Base-by-base conservation (phyloP, 2,113 vertebrate genomes). In the Cololabis saira region DNA sequence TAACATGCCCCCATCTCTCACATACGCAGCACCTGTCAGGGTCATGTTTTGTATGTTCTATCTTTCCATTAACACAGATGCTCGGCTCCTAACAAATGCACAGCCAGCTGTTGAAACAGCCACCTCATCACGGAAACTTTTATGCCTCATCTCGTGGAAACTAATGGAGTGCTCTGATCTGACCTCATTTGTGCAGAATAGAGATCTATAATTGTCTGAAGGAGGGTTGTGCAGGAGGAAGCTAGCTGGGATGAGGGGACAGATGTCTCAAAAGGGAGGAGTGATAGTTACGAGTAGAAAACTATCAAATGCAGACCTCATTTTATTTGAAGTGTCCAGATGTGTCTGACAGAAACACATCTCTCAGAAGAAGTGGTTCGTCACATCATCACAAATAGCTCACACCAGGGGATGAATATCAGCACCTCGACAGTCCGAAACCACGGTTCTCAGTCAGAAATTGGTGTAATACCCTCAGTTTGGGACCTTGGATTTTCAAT, bases 181-280 rank as follows among this genome's bases (percentile, higher is more conserved):
- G 87, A 87, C 91, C 92, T 90, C 70, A 33, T 91, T 92, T 90
- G 82, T 74, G 48, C 77, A 67, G 76, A 90, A 76, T 53, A 54
- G 78, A 76, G 68, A 80, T 89, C 81, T 91, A 90, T 89, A 91
- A 89, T 90, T 91, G 89, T 89, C 87, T 80, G 78, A 61, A 33
- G 71, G 52, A 78, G 58, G 40, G 49, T 66, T 68, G 76, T 59
- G 76, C 73, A 77, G 82, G 80, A 75, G 74, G 76, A 77, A 71
- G 67, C 56, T 60, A 69, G 69, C 67, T 61, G 78, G 67, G 78
- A 77, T 70, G 64, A 61, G 51, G 72, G 60, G 78, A 78, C 22
- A 11, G 48, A 70, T 81, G 80, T 84, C 79, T 90, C 87, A 45
- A 70, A 76, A 81, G 81, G 83, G 82, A 78, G 88, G 33, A 63